Percentiles rank a stretch among this genome's conserved stretches.
phyloP scores from a whole-genome alignment of 2,797 vertebrate genomes.

The Microhierax caerulescens region DNA sequence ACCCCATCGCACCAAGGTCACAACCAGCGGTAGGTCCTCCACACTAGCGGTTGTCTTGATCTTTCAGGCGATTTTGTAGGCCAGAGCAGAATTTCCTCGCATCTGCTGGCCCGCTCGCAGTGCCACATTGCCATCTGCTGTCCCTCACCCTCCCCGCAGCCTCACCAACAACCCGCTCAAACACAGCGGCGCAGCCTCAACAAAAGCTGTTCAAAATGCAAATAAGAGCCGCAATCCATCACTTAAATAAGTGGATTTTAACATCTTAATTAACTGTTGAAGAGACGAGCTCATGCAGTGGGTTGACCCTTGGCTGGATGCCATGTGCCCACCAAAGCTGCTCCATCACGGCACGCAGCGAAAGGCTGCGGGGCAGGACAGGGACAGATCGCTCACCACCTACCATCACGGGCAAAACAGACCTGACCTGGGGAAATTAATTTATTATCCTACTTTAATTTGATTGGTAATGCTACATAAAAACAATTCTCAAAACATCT shows the following conservation, averaged over 20 bases:
- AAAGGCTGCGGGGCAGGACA: neutral
- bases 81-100: neutral
- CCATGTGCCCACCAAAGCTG: neutral
- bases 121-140: conserved; percentile 77
- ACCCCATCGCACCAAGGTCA: neutral
- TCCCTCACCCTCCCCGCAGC: neutral
- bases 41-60: neutral
- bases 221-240: neutral
- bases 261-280: neutral
- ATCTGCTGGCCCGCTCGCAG: neutral
- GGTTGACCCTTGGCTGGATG: neutral
- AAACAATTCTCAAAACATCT: accelerated
- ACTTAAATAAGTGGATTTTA: neutral
- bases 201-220: neutral
- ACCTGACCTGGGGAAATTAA: neutral
- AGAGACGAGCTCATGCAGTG: neutral
- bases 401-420: neutral
- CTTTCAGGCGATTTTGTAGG: neutral
- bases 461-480: neutral
- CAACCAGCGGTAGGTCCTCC: neutral
- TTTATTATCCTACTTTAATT: neutral
- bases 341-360: neutral
- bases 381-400: neutral
- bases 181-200: neutral
- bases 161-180: neutral